Conservation (phyloP, 35 echinoderm and acorn worm genomes). For the Ptychodera flava region DNA sequence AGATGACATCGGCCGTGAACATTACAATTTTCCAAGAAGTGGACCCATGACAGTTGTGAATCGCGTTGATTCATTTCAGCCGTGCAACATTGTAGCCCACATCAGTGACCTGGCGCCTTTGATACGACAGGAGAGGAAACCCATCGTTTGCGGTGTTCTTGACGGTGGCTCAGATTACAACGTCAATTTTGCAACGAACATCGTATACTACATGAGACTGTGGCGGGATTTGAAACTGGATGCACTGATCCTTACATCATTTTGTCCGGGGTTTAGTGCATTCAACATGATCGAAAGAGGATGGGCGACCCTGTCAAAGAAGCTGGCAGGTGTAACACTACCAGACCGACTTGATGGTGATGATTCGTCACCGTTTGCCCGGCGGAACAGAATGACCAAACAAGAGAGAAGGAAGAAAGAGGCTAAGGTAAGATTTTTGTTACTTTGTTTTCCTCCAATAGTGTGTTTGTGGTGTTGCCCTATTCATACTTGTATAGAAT, state of each 20-base stretch:
- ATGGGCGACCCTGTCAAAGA: not conserved
- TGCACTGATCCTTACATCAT: not conserved
- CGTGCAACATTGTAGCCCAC: not conserved
- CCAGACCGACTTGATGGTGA: conserved; percentile 2
- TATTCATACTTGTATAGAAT: too few relatives aligned
- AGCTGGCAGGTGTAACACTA: not conserved
- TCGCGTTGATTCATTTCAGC: too few relatives aligned
- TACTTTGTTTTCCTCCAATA: too few relatives aligned
- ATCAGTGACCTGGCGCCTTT: not conserved
- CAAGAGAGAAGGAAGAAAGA: not conserved
- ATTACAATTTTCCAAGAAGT: not conserved
- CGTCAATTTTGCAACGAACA: not conserved
- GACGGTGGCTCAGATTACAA: not conserved
- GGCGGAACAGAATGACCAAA: not conserved
- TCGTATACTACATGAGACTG: not conserved
- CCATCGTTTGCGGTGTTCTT: not conserved
- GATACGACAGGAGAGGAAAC: not conserved
- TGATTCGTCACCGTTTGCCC: not conserved
- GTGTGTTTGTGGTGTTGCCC: too few relatives aligned
- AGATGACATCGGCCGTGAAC: not conserved
- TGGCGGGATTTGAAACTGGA: not conserved
- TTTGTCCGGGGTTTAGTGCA: not conserved
- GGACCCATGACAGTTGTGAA: too few relatives aligned
- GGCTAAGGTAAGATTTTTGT: not conserved
- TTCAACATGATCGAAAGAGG: not conserved